phyloP scores from a whole-genome alignment of 2,797 vertebrate species.

The Platalea minor region DNA sequence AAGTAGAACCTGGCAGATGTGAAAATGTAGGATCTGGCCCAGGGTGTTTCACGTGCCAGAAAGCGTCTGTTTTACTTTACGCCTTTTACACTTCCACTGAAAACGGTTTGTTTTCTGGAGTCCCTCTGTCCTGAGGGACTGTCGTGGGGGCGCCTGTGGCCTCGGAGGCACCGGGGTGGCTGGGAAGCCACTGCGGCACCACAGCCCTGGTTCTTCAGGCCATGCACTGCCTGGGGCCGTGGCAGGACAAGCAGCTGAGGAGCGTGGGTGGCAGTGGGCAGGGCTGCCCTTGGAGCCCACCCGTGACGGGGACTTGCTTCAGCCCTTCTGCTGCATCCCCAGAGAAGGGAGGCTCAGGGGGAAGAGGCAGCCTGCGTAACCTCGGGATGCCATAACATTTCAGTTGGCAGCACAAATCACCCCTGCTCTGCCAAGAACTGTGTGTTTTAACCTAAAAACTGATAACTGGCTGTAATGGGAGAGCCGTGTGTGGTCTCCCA shows the following conservation, averaged over 20 bases:
- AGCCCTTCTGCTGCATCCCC: neutral
- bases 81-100: neutral
- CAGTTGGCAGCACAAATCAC: neutral
- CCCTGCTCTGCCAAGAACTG: neutral
- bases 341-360: neutral
- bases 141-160: neutral
- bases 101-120: neutral
- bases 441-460: neutral
- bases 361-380: rapidly evolving
- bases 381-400: rapidly evolving
- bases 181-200: neutral
- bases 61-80: neutral
- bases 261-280: rapidly evolving
- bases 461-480: no score
- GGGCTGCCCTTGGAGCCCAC: neutral
- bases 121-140: neutral
- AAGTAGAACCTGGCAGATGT: neutral
- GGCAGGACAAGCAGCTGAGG: neutral
- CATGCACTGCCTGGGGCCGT: rapidly evolving
- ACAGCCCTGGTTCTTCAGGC: neutral
- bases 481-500: rapidly evolving
- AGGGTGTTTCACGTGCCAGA: neutral
- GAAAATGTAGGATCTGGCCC: neutral
- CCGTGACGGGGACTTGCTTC: rapidly evolving
- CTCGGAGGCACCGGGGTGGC: neutral